A percentile compares a stretch with the other conserved stretches of the same genome.
These are phyloP conservation scores for Eulimnadia texana DNA, from an alignment of 1,140 invertebrate species.

Conservation along the genomic window DNA sequence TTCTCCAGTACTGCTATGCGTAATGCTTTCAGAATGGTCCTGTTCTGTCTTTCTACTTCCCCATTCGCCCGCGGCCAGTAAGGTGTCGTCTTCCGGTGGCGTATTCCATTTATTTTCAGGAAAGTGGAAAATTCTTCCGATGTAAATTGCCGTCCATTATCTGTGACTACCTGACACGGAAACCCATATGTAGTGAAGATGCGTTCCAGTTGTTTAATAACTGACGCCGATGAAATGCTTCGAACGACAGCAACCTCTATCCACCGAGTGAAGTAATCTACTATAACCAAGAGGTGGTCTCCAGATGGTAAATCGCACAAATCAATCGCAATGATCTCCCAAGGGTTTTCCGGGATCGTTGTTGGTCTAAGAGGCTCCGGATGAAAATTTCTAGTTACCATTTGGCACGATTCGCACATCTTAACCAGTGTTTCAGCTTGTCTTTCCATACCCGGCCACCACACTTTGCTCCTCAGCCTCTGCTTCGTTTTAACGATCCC, in stretches of 20 bases:
- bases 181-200: not conserved
- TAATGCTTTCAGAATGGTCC: slow-evolving; percentile 4
- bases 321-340: not conserved
- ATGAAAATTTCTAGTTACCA: not conserved
- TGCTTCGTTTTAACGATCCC: slow-evolving; percentile 23
- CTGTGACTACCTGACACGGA: not conserved
- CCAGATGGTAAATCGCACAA: not conserved
- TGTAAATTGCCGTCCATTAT: not conserved
- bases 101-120: not conserved
- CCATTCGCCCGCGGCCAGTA: not conserved
- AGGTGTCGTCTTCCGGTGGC: not conserved
- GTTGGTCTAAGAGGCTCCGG: not conserved
- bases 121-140: not conserved
- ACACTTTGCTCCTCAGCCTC: slow-evolving; percentile 24
- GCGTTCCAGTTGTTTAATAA: not conserved
- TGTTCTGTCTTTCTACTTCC: not conserved
- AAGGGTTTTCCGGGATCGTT: not conserved
- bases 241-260: not conserved
- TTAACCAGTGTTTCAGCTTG: slow-evolving; percentile 21
- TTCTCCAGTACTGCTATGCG: not conserved
- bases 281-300: not conserved
- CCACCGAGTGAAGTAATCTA: not conserved
- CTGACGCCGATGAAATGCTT: not conserved
- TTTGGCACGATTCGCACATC: slow-evolving; percentile 22
- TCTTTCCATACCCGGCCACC: slow-evolving; percentile 25